Evolutionary conservation across 30 jellyfish, hydroid and myxozoan species (phyloP), one percentile per base, ranked within the genome.

Genomic region (Mastigias papua): DNA sequence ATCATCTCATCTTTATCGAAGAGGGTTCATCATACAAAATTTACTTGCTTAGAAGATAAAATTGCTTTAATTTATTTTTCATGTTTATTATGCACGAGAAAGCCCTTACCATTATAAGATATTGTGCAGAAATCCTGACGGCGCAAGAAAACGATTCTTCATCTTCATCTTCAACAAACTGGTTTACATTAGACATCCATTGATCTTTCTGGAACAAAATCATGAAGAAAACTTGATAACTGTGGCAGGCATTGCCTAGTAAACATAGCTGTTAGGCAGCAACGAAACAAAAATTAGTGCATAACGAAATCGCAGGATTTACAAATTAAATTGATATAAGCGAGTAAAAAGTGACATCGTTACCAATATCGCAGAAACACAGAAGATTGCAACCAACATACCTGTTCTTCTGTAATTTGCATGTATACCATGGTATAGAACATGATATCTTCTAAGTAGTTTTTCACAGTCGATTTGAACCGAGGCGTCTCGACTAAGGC

Each of bases 101-200:
- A 15, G 1, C 28, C 29, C 97, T 32, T 79, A 95, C 99, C 95
- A 90, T 72, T 25, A 90, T 26, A 9, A 95, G 83, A 74, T 86
- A 88, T 66, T 95, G 99, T 8, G 99, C 97, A 1, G 99, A 95
- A 13, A 85, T 90, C 34, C 99, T 69, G 62, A 95, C 97, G 17
- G 99, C 92, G 77, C 92, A 95, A 1, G 98, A 90, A 33, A 95
- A 79, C 30, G 99, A 86, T 73, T 95, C 99, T 76, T 95, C 99
- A 42, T 95, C 99, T 69, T 95, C 99, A 80, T 95, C 99, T 90
- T 95, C 99, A 29, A 95, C 97, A 86, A 95, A 95, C 82, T 95
- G 97, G 68, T 89, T 95, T 26, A 97, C 96, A 64, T 95, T 90
- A 21, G 81, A 93, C 97, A 90, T 3, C 81, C 89, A 60, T 76